Conservation (phyloP, 35 echinoderm and acorn worm species). For the Lytechinus variegatus region DNA sequence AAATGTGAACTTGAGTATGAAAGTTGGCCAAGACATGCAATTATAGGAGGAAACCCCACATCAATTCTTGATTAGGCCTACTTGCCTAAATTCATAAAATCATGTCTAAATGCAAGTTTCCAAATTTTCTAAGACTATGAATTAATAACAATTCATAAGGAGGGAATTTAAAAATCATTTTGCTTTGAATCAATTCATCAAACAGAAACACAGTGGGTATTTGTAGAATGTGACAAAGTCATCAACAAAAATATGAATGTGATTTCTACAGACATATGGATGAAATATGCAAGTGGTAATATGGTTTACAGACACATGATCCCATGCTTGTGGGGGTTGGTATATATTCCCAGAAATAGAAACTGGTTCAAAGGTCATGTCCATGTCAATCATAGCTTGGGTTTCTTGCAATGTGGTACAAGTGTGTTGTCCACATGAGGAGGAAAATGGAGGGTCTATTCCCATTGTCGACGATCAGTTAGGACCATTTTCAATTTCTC, state of each 20-base stretch:
- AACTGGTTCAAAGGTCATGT: neutral
- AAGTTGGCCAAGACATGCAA: too few species aligned
- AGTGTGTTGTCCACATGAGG: neutral
- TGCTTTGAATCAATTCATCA: neutral
- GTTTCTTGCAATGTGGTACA: neutral
- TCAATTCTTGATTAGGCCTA: too few species aligned
- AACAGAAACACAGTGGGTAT: neutral
- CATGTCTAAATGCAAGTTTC: too few species aligned
- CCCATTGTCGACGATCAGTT: neutral
- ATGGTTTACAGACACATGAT: neutral
- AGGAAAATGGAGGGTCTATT: neutral
- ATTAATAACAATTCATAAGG: too few species aligned
- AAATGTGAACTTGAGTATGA: too few species aligned
- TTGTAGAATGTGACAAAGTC: neutral
- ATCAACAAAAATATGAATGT: neutral
- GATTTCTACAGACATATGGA: neutral
- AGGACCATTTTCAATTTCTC: too few species aligned
- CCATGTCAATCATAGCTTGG: neutral
- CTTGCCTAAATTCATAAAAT: too few species aligned
- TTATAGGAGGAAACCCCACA: too few species aligned
- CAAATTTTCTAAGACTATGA: too few species aligned
- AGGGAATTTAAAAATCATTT: too few species aligned
- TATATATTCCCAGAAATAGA: neutral
- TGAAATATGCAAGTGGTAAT: neutral
- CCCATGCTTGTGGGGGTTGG: neutral